Evolutionary conservation across 1,140 invertebrate genomes (phyloP), one percentile per base, ranked within the genome.

Genomic region (Polyergus mexicanus): DNA sequence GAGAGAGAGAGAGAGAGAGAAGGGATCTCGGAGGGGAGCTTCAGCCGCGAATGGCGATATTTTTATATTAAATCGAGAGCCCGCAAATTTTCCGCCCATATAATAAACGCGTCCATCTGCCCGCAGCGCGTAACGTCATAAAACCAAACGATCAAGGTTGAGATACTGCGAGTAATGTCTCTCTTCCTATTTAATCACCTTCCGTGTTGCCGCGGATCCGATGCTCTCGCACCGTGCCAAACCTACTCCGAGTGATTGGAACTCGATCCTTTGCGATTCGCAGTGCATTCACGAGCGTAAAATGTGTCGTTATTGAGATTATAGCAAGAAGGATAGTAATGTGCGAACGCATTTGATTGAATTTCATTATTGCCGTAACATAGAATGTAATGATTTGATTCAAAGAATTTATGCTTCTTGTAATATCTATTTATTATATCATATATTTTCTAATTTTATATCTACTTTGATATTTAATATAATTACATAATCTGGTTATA

Each of bases 61-160:
- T 88, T 84, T 83, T 51, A 16, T 16, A 89, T 90, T 89, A 89
- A 92, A 93, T 93, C 90, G 88, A 89, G 87, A 84, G 78, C 87
- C 80, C 66, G 76, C 83, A 75, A 90, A 32, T 88, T 91, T 92
- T 88, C 86, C 60, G 41, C 22, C 32, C 58, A 38, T 56, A 56
- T 74, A 56, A 41, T 63, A 77, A 84, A 86, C 58, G 75, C 19
- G 28, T 51, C 32, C 28, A 80, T 80, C 47, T 63, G 66, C 58
- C 69, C 76, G 35, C 22, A 47, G 38, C n/a, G 54, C 68, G n/a
- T 58, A 68, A 56, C 80, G 56, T 88, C 85, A 69, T 89, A 89
- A 90, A 90, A 89, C 85, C 76, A 35, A 2, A n/a, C 72, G 69
- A 89, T 89, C 88, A 76, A 85, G 69, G 47, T 22, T 76, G 38